These are phyloP conservation scores for Chionomys nivalis DNA, from an alignment of 2,113 vertebrate species.

Conservation along the genomic window DNA sequence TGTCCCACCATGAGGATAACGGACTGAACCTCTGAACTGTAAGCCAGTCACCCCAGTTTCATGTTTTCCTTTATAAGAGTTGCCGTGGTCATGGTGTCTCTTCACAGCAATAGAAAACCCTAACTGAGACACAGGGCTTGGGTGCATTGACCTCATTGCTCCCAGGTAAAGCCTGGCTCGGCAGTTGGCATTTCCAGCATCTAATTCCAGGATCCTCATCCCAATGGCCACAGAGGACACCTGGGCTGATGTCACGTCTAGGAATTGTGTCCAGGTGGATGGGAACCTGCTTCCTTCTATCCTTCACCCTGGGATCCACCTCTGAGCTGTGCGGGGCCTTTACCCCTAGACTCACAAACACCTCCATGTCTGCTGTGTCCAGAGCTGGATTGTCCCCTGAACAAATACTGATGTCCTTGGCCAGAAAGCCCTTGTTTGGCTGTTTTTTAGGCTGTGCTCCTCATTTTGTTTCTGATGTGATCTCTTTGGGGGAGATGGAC, in stretches of 20 bases:
- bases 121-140: neutral
- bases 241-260: neutral
- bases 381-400: too few relatives aligned
- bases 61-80: neutral
- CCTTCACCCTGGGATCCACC: neutral
- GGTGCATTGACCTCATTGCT: too few relatives aligned
- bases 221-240: neutral
- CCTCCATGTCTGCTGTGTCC: neutral
- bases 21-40: neutral
- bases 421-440: neutral
- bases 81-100: neutral
- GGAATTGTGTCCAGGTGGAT: too few relatives aligned
- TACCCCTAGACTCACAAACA: neutral
- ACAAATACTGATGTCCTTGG: neutral
- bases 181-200: too few relatives aligned
- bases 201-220: neutral
- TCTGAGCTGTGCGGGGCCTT: neutral
- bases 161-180: neutral
- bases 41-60: neutral
- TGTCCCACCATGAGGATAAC: neutral
- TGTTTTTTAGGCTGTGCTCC: neutral
- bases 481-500: neutral
- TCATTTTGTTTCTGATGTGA: neutral
- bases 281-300: rapidly evolving
- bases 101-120: neutral